Percentiles rank a stretch among this genome's conserved stretches.
phyloP scores from a whole-genome alignment of 1,140 invertebrate species.

The Monochamus saltuarius region DNA sequence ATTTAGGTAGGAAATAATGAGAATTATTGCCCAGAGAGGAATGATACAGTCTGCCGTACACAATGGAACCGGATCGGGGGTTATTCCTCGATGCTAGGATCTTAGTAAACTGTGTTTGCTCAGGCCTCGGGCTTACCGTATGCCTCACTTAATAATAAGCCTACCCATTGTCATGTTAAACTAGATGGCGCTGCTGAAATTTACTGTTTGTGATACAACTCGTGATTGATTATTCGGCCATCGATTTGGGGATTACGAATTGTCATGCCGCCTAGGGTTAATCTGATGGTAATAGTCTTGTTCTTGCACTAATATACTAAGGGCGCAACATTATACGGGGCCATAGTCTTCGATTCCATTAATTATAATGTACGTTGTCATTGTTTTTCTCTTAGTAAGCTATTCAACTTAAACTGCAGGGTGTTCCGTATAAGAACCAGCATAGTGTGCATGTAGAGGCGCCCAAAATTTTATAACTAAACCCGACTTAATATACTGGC shows the following conservation, averaged over 20 bases:
- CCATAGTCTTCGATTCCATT: too few relatives aligned
- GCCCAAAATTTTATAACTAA: too few relatives aligned
- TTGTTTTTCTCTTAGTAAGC: too few relatives aligned
- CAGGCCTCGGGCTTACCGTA: conserved; percentile 7
- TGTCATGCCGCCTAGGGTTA: conserved; percentile 1
- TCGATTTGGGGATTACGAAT: conserved; percentile 12
- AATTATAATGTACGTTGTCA: too few relatives aligned
- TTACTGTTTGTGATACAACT: conserved; percentile 1
- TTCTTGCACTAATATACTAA: too few relatives aligned
- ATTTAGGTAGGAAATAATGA: conserved; percentile 2
- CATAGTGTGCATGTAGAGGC: too few relatives aligned
- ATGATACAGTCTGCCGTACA: conserved; percentile 11
- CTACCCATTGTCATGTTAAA: conserved; percentile 15
- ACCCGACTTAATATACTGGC: too few relatives aligned
- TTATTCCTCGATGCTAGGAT: conserved; percentile 10
- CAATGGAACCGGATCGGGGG: background rate
- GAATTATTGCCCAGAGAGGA: conserved; percentile 7
- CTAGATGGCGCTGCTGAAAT: background rate
- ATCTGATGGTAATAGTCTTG: background rate
- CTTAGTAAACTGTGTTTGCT: conserved; percentile 12
- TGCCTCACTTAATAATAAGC: conserved; percentile 2
- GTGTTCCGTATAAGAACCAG: too few relatives aligned
- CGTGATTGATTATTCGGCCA: conserved; percentile 9
- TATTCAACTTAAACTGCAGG: too few relatives aligned
- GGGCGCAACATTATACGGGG: too few relatives aligned